Evolutionary conservation across 2,888 invertebrate genomes (phyloP), one percentile per base, ranked within the genome.

Genomic region (Buathra laborator): DNA sequence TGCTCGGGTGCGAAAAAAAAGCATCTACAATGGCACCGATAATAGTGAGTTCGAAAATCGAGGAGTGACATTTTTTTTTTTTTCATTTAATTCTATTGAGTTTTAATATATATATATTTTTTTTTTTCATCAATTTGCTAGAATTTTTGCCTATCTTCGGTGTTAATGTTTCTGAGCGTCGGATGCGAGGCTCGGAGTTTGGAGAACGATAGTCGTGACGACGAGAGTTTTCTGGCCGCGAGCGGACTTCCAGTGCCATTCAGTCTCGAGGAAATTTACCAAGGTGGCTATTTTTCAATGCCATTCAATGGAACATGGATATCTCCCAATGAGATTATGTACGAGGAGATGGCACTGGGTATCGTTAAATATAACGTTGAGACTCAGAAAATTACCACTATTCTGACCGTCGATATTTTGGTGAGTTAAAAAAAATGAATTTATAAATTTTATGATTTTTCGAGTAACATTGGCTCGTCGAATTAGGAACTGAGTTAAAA

Each of bases 301-400:
- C 81, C 88, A 29, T 94, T 94, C 89, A 94, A 94, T 83, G 95
- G 94, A 48, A 93, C 93, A 6, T 95, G 95, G 95, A 92, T 94
- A 84, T 94, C 94, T 66, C 90, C 90, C 43, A 91, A 90, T 46
- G 92, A 92, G 87, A 92, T 94, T 81, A 85, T 94, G 77, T 93
- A 92, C 83, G 86, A 86, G 24, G 88, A 93, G 53, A 53, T 43
- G 37, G 37, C 7, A 9, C 37, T 7, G 37, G 37, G 92, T 46
- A 81, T 94, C 16, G 83, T 89, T 2, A 84, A 90, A 70, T 94
- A 91, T 83, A 89, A 94, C 78, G 92, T 92, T 3, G 87, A 86
- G 7, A 90, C 89, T 3, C 84, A 86, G 51, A 77, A 87, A 12
- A 87, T 89, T 7, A 86, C 91, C 5, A 64, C 86, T 14, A 77